Percentiles rank a stretch among this genome's conserved stretches.
Evolutionary conservation across 2,113 vertebrate genomes (phyloP).

Genomic region (Odontophorus gujanensis): DNA sequence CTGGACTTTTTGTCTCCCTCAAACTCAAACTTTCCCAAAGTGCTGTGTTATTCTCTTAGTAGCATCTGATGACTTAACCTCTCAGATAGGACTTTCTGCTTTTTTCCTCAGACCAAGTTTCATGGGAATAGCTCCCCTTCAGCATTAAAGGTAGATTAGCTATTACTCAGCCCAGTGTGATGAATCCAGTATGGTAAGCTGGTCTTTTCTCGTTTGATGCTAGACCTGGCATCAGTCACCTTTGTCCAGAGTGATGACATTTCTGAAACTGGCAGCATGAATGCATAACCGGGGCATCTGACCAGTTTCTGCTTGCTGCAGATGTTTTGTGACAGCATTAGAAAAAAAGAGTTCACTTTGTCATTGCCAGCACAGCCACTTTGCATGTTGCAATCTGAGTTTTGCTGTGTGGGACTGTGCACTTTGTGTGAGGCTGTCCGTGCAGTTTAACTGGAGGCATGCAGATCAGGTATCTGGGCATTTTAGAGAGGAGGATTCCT

Average conservation of each 20-base stretch:
- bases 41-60: constrained; percentile 1
- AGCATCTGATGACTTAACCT: not conserved
- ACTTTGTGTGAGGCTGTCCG: not conserved
- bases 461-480: not conserved
- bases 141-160: constrained; percentile 4
- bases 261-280: not conserved
- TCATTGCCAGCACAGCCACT: not conserved
- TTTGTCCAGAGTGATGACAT: not conserved
- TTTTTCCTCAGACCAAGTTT: constrained; percentile 14
- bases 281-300: not conserved
- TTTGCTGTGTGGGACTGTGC: not conserved
- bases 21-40: not conserved
- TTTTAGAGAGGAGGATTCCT: not conserved
- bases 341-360: not conserved
- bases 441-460: not conserved
- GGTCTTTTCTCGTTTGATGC: not conserved
- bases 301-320: not conserved
- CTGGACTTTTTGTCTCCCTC: not conserved
- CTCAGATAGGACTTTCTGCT: constrained; percentile 8
- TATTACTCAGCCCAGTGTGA: not conserved
- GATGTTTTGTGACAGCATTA: rapidly evolving
- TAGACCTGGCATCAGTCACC: not conserved
- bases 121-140: not conserved
- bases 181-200: constrained; percentile 1
- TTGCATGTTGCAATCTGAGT: not conserved